Conservation (phyloP, 2,797 vertebrate genomes). For the Etheostoma perlongum region DNA sequence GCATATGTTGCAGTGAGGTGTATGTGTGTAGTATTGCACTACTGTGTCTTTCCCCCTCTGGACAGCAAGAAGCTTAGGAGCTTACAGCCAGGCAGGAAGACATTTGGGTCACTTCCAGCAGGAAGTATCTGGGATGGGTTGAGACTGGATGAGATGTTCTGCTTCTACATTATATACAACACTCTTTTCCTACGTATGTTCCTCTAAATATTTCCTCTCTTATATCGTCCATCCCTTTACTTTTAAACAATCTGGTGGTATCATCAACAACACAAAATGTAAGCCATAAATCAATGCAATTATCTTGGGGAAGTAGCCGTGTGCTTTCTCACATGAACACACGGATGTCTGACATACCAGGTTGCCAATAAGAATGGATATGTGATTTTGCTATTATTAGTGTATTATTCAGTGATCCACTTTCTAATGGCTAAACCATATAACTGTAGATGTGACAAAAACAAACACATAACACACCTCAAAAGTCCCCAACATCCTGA, state of each 20-base stretch:
- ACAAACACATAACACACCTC: conserved; percentile 29
- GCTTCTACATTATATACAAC: conserved; percentile 52
- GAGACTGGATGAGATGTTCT: conserved; percentile 51
- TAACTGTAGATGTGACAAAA: conserved; percentile 29
- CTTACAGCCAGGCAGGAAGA: conserved; percentile 62
- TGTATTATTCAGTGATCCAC: conserved; percentile 20
- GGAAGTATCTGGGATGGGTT: conserved; percentile 72
- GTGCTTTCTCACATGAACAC: conserved; percentile 24
- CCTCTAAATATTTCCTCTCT: conserved; percentile 53
- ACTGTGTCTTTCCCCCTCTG: conserved; percentile 37
- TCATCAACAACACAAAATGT: conserved; percentile 44
- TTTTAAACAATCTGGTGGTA: conserved; percentile 49
- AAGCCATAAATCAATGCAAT: conserved; percentile 13
- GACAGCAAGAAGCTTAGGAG: conserved; percentile 72
- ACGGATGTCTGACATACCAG: conserved; percentile 21
- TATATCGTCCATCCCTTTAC: conserved; percentile 30
- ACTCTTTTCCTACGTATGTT: conserved; percentile 31
- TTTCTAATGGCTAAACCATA: conserved; percentile 49
- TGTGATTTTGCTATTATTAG: conserved; percentile 12
- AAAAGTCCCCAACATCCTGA: conserved; percentile 14
- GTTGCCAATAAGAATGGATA: conserved; percentile 23
- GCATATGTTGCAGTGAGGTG: conserved; percentile 37
- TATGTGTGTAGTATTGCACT: conserved; percentile 32
- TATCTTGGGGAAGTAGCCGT: neutral
- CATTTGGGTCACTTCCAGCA: conserved; percentile 63